These are phyloP conservation scores for Tuberolachnus salignus DNA, from an alignment of 2,888 invertebrate genomes.

Conservation along the genomic window DNA sequence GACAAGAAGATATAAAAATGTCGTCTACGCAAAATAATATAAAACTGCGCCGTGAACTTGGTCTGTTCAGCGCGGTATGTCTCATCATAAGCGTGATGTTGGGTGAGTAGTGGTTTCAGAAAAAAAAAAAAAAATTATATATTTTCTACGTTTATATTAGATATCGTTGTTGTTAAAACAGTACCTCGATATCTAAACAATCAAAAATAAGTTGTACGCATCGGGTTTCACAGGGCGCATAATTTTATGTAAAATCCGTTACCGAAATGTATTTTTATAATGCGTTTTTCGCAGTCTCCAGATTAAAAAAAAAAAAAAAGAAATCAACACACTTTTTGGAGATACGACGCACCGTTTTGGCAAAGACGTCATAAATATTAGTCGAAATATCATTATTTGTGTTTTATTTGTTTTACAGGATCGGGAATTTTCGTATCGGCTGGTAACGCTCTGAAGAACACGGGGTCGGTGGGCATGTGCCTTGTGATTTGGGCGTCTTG, in stretches of 20 bases:
- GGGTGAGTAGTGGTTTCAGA: conserved; percentile 64
- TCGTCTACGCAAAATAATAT: conserved; percentile 61
- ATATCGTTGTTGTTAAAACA: neutral
- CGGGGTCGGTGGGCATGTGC: conserved; percentile 81
- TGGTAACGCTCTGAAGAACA: conserved; percentile 74
- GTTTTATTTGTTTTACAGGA: conserved; percentile 61
- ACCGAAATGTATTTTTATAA: too few relatives aligned
- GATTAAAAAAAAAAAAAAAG: too few relatives aligned
- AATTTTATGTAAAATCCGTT: too few relatives aligned
- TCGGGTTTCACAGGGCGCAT: too few relatives aligned
- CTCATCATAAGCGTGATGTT: conserved; percentile 89
- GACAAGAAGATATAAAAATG: conserved; percentile 17
- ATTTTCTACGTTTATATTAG: neutral
- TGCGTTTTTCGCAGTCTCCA: too few relatives aligned
- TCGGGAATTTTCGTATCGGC: conserved; percentile 89
- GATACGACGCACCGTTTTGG: too few relatives aligned
- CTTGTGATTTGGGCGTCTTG: conserved; percentile 79
- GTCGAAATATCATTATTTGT: neutral
- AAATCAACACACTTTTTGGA: too few relatives aligned
- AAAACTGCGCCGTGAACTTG: conserved; percentile 75
- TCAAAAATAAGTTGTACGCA: too few relatives aligned
- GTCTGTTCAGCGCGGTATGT: conserved; percentile 80
- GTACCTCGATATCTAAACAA: neutral
- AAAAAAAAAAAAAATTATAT: too few relatives aligned
- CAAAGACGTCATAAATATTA: too few relatives aligned